Evolutionary conservation across 2,888 invertebrate species (phyloP), one percentile per base, ranked within the genome.

Genomic region (Synanthedon tipuliformis): DNA sequence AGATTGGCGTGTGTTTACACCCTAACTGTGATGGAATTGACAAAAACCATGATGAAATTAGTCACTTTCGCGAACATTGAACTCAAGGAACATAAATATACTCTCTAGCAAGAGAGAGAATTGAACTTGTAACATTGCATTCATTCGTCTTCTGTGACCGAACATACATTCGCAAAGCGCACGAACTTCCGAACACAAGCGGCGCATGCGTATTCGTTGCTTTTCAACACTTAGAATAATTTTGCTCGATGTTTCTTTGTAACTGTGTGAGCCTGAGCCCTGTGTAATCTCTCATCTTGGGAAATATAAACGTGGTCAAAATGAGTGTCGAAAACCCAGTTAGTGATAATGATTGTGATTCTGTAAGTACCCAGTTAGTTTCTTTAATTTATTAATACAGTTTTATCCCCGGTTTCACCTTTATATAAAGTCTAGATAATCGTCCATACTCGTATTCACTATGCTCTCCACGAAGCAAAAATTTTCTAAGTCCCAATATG

Each of bases 401-500:
- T 41, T 59, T 65, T 63, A 51, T 45, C 57, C 50, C 54, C 55
- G 54, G 53, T 57, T 64, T 65, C 57, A 59, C 52, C 50, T 54
- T 48, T 51, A 50, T 55, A 48, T 51, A 59, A 50, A 34, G 52
- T 53, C 45, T 57, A 54, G 57, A 62, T 68, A 62, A 57, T 59
- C 59, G 65, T 73, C 68, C 88, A 83, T 86, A 82, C 88, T 89
- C 79, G 84, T 90, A 89, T 69, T 80, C 75, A 69, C 66, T 71
- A 34, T 34, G 69, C 72, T 70, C 71, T 58, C 64, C 74, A 74
- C 75, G 75, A 78, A 78, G 75, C 88, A 82, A 84, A 88, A 86
- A 75, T 88, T 88, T 88, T 88, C 88, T 88, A 93, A 93, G 93
- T 93, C 93, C 92, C 92, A 93, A 93, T 92, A 94, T 94, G 94